Conservation (phyloP, 2,113 vertebrate genomes). For the Accipiter cooperii region DNA sequence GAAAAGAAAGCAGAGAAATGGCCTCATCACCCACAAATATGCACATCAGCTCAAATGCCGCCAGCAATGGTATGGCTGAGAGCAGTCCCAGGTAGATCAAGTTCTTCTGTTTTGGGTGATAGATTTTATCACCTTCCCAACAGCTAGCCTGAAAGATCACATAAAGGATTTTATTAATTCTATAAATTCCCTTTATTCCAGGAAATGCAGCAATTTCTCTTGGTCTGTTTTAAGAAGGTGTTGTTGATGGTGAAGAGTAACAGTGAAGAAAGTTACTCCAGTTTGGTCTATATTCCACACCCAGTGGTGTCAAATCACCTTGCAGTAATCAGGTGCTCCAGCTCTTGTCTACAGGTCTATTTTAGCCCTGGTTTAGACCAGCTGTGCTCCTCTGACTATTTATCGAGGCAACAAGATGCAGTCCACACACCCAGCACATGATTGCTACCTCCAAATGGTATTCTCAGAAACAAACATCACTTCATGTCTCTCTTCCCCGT, state of each 20-base stretch:
- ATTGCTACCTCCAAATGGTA: neutral
- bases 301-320: neutral
- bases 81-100: neutral
- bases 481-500: neutral
- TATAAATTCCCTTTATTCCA: neutral
- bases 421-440: rapidly evolving
- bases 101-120: neutral
- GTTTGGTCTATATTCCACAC: neutral
- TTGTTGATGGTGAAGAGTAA: neutral
- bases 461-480: neutral
- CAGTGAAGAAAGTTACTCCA: neutral
- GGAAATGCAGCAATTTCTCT: neutral
- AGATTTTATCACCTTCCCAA: neutral
- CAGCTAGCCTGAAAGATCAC: neutral
- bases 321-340: neutral
- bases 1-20: neutral
- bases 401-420: neutral
- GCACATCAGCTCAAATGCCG: neutral
- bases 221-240: neutral
- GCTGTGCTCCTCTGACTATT: neutral
- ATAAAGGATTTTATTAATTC: neutral
- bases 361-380: neutral
- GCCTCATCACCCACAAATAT: neutral
- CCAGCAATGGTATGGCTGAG: neutral
- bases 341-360: neutral